phyloP scores from a whole-genome alignment of 2,797 vertebrate species.

The Cryptoprocta ferox region DNA sequence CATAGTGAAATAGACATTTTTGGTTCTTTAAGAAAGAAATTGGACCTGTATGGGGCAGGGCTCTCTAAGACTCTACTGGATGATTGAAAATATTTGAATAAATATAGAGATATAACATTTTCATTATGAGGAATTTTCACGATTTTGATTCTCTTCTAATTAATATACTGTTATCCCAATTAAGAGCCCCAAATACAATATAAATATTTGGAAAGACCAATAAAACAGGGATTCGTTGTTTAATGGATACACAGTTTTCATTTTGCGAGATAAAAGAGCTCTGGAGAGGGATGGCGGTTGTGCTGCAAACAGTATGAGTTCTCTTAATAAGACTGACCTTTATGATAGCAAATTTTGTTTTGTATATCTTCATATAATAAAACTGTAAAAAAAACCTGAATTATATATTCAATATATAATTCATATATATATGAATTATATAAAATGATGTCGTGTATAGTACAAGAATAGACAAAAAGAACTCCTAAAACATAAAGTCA shows the following conservation, averaged over 20 bases:
- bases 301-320: too few relatives aligned
- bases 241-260: background rate
- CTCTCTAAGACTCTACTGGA: background rate
- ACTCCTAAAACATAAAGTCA: background rate
- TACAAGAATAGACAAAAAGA: background rate
- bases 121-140: conserved; percentile 7
- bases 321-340: background rate
- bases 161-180: background rate
- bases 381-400: background rate
- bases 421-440: background rate
- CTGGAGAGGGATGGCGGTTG: background rate
- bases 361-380: background rate
- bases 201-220: background rate
- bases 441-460: background rate
- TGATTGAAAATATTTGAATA: conserved; percentile 37
- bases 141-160: background rate
- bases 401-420: background rate
- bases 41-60: background rate
- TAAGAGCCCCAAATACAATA: background rate
- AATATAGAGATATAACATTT: background rate
- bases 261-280: background rate
- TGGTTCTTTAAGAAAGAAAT: conserved; percentile 7
- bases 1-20: conserved; percentile 31
- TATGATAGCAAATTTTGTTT: background rate
- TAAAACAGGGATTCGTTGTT: background rate